Evolutionary conservation across 2,113 vertebrate genomes (phyloP), one percentile per base, ranked within the genome.

Genomic region (Pedionomus torquatus): DNA sequence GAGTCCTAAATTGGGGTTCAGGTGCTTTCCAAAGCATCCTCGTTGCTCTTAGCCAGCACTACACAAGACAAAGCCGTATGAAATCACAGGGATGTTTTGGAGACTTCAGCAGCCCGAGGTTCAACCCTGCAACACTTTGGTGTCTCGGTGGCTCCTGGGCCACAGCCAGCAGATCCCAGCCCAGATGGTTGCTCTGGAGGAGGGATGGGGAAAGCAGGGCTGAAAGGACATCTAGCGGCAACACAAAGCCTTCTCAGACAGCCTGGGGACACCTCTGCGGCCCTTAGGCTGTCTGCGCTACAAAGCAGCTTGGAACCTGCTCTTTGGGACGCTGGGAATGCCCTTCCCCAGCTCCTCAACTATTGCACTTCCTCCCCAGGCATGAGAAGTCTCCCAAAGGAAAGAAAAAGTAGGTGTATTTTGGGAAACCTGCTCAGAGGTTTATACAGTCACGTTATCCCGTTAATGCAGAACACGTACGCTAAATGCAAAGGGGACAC

Each of bases 221-320:
- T 96, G 95, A 96, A 93, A 72, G 89, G 97, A 97, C 97, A 97
- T 80, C 97, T 98, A 97, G 96, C 71, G 97, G 97, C 63, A 77
- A 84, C 21, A 7, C 16, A 48, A 41, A 79, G 7, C 43, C n/a
- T 51, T 33, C 89, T 60, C 95, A 70, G 61, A 13, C 68, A 68
- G 72, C 33, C 49, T 3, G 20, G 26, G 51, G 41, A 87, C 68
- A 57, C 31, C 48, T 81, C 49, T 9, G 2, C 0, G 0, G 26
- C 37, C 7, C 41, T 51, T 31, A 1, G 2, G 12, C 24, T 1
- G 0, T 10, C 60, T 63, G 55, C 3, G 0, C 23, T 33, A n/a
- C 12, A 77, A 49, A 64, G 55, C 78, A 44, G 13, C 44, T 25
- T 19, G 31, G 15, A 83, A 21, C 11, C 41, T 51, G 68, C 55